Percentiles rank a stretch among this genome's conserved stretches.
Evolutionary conservation across 2,888 invertebrate species (phyloP).

Genomic region (Tenthredo livida): DNA sequence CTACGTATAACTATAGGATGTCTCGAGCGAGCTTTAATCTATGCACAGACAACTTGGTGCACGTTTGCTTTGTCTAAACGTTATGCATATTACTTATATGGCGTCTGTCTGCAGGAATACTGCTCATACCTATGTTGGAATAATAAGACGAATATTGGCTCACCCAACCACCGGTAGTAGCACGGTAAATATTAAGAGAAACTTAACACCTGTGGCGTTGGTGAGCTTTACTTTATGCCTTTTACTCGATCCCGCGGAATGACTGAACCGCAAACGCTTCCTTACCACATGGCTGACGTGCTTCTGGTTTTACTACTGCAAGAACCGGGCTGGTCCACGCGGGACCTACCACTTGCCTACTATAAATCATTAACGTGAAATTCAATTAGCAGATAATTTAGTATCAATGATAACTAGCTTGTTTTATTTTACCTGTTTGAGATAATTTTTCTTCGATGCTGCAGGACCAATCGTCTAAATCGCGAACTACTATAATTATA

Average conservation of each 20-base stretch:
- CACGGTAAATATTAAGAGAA: slow-evolving; percentile 46
- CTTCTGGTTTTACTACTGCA: slow-evolving; percentile 20
- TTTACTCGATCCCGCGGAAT: slow-evolving; percentile 10
- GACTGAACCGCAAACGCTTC: slow-evolving; percentile 31
- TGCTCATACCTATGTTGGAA: neutral
- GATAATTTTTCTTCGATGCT: neutral
- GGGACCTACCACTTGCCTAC: neutral
- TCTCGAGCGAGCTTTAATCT: neutral
- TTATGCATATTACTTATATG: neutral
- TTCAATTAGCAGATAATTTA: neutral
- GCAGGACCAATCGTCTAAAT: neutral
- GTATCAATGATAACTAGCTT: neutral
- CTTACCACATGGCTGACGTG: slow-evolving; percentile 19
- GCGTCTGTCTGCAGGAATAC: neutral
- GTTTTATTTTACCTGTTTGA: neutral
- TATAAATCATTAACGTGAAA: neutral
- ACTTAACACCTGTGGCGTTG: slow-evolving; percentile 41
- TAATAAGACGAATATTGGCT: slow-evolving; percentile 35
- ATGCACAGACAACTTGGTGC: neutral
- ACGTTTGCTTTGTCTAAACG: neutral
- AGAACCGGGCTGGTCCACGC: neutral
- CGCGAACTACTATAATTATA: neutral
- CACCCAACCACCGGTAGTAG: neutral
- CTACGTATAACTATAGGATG: neutral
- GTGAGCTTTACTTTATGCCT: slow-evolving; percentile 32